Evolutionary conservation across 1,140 invertebrate species (phyloP).

Genomic region (Drosophila sturtevanti): DNA sequence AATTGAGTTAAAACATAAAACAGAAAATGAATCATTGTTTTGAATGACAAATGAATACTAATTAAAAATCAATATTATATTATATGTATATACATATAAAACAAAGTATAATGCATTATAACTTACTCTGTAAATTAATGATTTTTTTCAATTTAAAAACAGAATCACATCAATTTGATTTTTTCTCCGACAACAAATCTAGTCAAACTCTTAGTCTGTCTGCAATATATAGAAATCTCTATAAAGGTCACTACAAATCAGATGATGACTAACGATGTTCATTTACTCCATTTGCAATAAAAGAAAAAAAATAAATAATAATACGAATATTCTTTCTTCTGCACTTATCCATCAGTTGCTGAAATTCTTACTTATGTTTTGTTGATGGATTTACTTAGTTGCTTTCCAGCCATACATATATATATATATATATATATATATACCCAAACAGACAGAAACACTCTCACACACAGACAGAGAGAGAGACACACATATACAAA

Average conservation of each 20-base stretch:
- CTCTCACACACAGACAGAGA: background rate
- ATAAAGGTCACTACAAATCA: background rate
- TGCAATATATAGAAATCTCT: background rate
- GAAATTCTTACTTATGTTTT: conserved; percentile 46
- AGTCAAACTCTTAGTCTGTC: too few species aligned
- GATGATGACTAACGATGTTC: background rate
- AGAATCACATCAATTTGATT: too few species aligned
- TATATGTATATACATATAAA: too few species aligned
- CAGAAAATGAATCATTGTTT: too few species aligned
- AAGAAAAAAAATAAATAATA: background rate
- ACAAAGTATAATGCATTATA: too few species aligned
- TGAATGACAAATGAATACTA: too few species aligned
- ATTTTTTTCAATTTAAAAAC: too few species aligned
- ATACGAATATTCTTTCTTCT: conserved; percentile 39
- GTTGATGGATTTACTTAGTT: conserved; percentile 39
- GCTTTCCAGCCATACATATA: background rate
- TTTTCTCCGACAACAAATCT: too few species aligned
- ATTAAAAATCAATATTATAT: too few species aligned
- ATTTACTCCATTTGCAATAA: too few species aligned
- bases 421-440: background rate
- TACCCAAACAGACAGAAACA: conserved; percentile 13
- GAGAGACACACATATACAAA: conserved; percentile 21
- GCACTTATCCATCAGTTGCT: conserved; percentile 51
- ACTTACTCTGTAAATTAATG: too few species aligned
- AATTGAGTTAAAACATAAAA: too few species aligned